These are phyloP conservation scores for Agrilus mali DNA, from an alignment of 2,888 invertebrate species.

Conservation along the genomic window DNA sequence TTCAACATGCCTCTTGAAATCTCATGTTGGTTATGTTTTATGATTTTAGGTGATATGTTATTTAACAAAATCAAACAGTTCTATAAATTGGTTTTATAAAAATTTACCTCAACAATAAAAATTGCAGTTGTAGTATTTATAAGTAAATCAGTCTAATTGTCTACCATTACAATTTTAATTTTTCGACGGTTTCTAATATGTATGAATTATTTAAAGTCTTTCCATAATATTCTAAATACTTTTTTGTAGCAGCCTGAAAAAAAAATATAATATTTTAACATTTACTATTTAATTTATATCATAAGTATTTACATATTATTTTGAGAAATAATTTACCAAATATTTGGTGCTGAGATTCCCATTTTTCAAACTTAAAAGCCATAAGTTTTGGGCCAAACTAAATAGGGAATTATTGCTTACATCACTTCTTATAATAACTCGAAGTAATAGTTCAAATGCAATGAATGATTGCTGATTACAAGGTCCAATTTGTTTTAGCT, in stretches of 20 bases:
- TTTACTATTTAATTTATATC: too few relatives aligned
- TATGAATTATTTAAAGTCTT: not conserved
- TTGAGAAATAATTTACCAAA: slow-evolving; percentile 21
- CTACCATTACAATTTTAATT: too few relatives aligned
- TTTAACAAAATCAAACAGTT: not conserved
- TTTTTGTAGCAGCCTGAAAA: slow-evolving; percentile 5
- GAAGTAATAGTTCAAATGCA: slow-evolving; percentile 60
- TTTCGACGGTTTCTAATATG: too few relatives aligned
- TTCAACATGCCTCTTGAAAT: too few relatives aligned
- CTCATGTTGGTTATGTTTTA: not conserved
- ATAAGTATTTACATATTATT: not conserved
- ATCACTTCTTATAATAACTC: slow-evolving; percentile 53
- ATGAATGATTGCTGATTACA: slow-evolving; percentile 56
- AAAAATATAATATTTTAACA: not conserved
- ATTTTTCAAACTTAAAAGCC: slow-evolving; percentile 65
- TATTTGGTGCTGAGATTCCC: slow-evolving; percentile 25
- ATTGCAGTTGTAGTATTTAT: too few relatives aligned
- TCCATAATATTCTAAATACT: slow-evolving; percentile 1
- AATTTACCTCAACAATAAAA: too few relatives aligned
- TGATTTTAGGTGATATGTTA: not conserved
- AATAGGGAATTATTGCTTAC: slow-evolving; percentile 46
- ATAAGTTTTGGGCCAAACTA: slow-evolving; percentile 64
- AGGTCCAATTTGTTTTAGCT: slow-evolving; percentile 50
- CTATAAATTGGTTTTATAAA: too few relatives aligned
- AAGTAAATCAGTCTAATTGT: too few relatives aligned